Evolutionary conservation across 2,797 vertebrate species (phyloP), one percentile per base, ranked within the genome.

Genomic region (Sciurus carolinensis): DNA sequence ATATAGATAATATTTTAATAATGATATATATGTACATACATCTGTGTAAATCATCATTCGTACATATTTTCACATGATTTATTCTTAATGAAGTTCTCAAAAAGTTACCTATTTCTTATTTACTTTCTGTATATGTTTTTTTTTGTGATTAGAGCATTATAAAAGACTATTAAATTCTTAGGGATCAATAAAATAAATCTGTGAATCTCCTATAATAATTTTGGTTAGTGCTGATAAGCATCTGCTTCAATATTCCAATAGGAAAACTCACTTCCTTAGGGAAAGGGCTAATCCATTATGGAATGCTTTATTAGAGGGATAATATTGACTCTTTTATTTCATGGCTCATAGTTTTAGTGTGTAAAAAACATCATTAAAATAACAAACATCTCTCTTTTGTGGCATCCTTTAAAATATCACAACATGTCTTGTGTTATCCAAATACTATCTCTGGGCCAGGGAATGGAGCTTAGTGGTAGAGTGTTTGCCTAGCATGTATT

Each of bases 11-110:
- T 28, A 6, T 14, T 54, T 90, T 72, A 81, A 5, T 22, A 50
- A n/a, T 1, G 15, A 15, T 44, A 17, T 1, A n/a, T 28, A 7
- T 50, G 17, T 14, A 54, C 6, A 39, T 10, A n/a, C 2, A 30
- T 11, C 14, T 73, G 15, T 62, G 10, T 66, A 14, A 57, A 36
- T 44, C 18, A 7, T 73, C 9, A 75, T 5, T 67, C 1, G 11
- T 15, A 57, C 26, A 36, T 72, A 59, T 47, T 82, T 83, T 7
- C 30, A 14, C 13, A 18, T 76, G 1, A 75, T 59, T 77, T 73
- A 17, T 57, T 87, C 62, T 91, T 72, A 83, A 52, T 52, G 57
- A 87, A 79, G 2, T 91, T 62, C 26, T 93, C 20, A 90, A 93
- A 59, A 91, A 47, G 82, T 33, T 30, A 36, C 18, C 24, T 18